Evolutionary conservation across 1,140 invertebrate genomes (phyloP), one percentile per base, ranked within the genome.

Genomic region (Fopius arisanus): DNA sequence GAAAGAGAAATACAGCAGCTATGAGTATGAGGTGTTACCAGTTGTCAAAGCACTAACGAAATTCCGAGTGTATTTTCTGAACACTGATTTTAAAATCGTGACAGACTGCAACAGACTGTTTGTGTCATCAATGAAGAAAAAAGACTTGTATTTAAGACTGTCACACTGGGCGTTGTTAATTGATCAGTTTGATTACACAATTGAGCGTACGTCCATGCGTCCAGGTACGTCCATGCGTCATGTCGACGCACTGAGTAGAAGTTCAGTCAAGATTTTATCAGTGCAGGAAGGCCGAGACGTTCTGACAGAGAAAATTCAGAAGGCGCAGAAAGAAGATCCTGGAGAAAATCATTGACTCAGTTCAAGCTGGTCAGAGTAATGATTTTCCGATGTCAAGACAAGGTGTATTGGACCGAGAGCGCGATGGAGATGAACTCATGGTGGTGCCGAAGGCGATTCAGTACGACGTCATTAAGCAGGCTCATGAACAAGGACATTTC

Each of bases 401-500:
- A 71, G 73, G 74, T 29, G 78, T 72, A 19, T 77, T 78, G 1
- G 81, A 81, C 14, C 78, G 79, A 7, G 72, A 76, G 65, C 68
- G 19, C 0, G 67, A 78, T 68, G 65, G 62, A 51, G 3, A 7
- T 3, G 43, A 51, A 51, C n/a, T 51, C 3, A n/a, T 51, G 16
- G 43, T 51, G 10, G 16, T 51, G 3, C 43, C 43, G 3, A 51
- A 19, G 4, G 43, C 4, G 3, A 51, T 69, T 31, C 81, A 78
- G 21, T 78, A 79, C 6, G 77, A 80, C 51, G 73, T 83, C 9
- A 78, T 82, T 70, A 23, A 78, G 68, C 51, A 77, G 28, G 59
- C 76, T 14, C 83, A 85, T 31, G 76, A 78, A 26, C 75, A 77
- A 68, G 83, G 82, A 21, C 81, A 86, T 80, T 84, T 86, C 75